Evolutionary conservation across 2,797 vertebrate genomes (phyloP).

Genomic region (Zenarchopterus dispar): DNA sequence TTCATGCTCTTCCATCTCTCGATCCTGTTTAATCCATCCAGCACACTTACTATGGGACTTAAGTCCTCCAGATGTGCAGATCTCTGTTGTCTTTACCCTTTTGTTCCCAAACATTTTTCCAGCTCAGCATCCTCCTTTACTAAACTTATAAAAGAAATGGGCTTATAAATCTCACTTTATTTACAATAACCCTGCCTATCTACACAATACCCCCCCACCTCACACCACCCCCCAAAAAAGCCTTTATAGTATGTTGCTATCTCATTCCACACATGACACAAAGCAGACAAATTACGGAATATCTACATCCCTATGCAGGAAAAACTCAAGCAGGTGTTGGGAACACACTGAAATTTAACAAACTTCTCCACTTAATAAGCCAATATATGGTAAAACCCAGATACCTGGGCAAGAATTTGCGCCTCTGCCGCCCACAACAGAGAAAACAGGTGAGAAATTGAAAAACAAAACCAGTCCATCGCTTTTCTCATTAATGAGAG

Average conservation of each 20-base stretch:
- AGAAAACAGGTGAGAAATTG: slow-evolving; percentile 64
- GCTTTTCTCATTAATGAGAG: slow-evolving; percentile 74
- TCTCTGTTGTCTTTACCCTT: slow-evolving; percentile 27
- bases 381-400: slow-evolving; percentile 43
- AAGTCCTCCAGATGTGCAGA: slow-evolving; percentile 53
- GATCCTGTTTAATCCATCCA: slow-evolving; percentile 38
- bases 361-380: slow-evolving; percentile 29
- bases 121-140: slow-evolving; percentile 17
- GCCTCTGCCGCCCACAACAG: slow-evolving; percentile 45
- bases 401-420: slow-evolving; percentile 27
- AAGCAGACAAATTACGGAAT: too few relatives aligned
- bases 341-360: slow-evolving; percentile 23
- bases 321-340: slow-evolving; percentile 57
- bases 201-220: too few relatives aligned
- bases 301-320: not conserved
- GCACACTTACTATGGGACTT: slow-evolving; percentile 20
- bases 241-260: too few relatives aligned
- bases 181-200: not conserved
- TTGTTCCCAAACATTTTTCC: slow-evolving; percentile 12
- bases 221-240: too few relatives aligned
- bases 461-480: slow-evolving; percentile 51
- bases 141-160: slow-evolving; percentile 14
- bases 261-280: too few relatives aligned
- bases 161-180: slow-evolving; percentile 12
- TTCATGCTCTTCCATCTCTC: slow-evolving; percentile 39